Percentiles rank a stretch among this genome's conserved stretches.
phyloP scores from a whole-genome alignment of 2,797 vertebrate species.

The Tenualosa thibaudeaui region DNA sequence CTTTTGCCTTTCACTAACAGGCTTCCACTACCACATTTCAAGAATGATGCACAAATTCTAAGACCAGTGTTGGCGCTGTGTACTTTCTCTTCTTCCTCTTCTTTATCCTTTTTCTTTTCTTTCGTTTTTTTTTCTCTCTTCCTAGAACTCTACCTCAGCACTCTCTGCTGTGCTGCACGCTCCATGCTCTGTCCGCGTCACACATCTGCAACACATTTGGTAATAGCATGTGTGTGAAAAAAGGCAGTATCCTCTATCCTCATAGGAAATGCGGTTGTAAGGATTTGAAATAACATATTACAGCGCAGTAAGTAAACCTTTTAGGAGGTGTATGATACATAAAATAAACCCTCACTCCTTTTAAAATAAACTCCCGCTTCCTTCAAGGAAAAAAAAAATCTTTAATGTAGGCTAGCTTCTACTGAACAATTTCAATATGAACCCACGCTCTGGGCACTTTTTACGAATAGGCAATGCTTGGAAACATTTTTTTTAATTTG shows the following conservation, averaged over 20 bases:
- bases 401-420: constrained; percentile 41
- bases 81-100: background rate
- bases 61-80: background rate
- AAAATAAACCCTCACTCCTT: constrained; percentile 75
- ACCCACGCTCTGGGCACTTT: constrained; percentile 29
- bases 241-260: constrained; percentile 69
- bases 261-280: constrained; percentile 73
- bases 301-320: constrained; percentile 76
- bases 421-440: constrained; percentile 45
- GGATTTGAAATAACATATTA: constrained; percentile 81
- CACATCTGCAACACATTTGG: constrained; percentile 79
- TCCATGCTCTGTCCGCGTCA: constrained; percentile 45
- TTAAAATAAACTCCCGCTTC: constrained; percentile 78
- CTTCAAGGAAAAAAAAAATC: constrained; percentile 50
- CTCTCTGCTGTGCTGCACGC: constrained; percentile 31
- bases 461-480: constrained; percentile 26
- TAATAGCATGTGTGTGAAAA: constrained; percentile 66
- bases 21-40: background rate
- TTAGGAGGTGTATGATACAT: constrained; percentile 77
- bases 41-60: background rate
- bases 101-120: background rate
- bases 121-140: constrained; percentile 21
- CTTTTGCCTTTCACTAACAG: background rate
- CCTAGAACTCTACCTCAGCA: constrained; percentile 36
- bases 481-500: constrained; percentile 27